A percentile compares a stretch with the other conserved stretches of the same genome.
These are phyloP conservation scores for Eonycteris spelaea DNA, from an alignment of 2,113 vertebrate species.

Conservation along the genomic window DNA sequence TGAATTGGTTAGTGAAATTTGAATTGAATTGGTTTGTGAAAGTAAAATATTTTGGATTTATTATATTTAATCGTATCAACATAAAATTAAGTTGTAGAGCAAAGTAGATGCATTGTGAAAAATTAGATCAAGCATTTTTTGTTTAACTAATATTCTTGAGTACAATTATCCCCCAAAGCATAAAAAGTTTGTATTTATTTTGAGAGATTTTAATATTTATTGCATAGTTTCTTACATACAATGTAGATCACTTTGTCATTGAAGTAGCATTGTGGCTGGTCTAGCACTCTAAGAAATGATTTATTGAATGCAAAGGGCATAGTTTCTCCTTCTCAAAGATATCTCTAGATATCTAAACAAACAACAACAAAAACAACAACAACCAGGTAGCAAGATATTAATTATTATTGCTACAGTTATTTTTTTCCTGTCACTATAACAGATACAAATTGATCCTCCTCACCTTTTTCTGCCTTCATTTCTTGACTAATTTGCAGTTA, in stretches of 20 bases:
- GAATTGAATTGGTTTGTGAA: conserved; percentile 66
- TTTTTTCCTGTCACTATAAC: background rate
- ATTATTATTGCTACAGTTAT: conserved; percentile 5
- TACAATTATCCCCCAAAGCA: background rate
- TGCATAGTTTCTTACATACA: background rate
- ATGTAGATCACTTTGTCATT: background rate
- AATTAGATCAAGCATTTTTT: background rate
- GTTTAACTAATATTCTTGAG: background rate
- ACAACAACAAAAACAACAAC: background rate
- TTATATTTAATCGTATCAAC: conserved; percentile 65
- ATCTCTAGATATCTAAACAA: background rate
- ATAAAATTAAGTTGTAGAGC: conserved; percentile 60
- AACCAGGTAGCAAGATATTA: conserved; percentile 22
- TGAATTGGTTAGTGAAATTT: conserved; percentile 66
- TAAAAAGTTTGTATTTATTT: background rate
- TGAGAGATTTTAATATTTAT: background rate
- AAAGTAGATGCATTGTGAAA: conserved; percentile 54
- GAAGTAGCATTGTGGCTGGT: conserved; percentile 38
- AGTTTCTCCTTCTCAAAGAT: background rate
- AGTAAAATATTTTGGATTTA: conserved; percentile 60
- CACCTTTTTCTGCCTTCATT: conserved; percentile 45
- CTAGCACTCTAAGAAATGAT: background rate
- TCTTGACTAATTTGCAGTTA: conserved; percentile 66
- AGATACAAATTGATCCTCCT: conserved; percentile 50
- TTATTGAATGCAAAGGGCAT: conserved; percentile 19